A percentile compares a stretch with the other conserved stretches of the same genome.
Conservation (phyloP, 1,140 invertebrate species). For the Drosophila burlai region DNA sequence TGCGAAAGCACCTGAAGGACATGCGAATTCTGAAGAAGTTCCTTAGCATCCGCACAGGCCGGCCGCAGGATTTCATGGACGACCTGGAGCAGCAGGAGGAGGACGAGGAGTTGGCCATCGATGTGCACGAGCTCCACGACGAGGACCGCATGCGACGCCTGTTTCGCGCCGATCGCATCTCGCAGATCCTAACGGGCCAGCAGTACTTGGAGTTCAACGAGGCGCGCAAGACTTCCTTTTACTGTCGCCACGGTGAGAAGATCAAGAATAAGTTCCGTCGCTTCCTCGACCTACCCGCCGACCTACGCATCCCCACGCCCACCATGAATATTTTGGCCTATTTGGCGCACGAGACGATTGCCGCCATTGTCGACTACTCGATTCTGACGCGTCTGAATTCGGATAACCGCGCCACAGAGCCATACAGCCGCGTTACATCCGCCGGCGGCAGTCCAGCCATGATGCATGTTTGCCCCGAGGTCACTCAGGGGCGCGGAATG, state of each 20-base stretch:
- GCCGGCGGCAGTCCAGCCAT: constrained; percentile 79
- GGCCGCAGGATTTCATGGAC: constrained; percentile 75
- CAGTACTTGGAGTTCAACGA: constrained; percentile 83
- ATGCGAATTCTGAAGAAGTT: constrained; percentile 78
- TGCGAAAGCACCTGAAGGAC: constrained; percentile 82
- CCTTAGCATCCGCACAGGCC: constrained; percentile 71
- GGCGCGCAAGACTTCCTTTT: constrained; percentile 82
- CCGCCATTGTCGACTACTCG: constrained; percentile 81
- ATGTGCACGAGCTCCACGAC: constrained; percentile 78
- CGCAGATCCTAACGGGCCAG: constrained; percentile 77
- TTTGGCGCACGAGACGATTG: constrained; percentile 83
- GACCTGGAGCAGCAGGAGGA: constrained; percentile 77
- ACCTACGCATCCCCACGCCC: constrained; percentile 74
- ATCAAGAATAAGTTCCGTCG: constrained; percentile 83
- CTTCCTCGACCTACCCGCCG: constrained; percentile 75
- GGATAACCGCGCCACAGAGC: constrained; percentile 74
- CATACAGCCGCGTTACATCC: constrained; percentile 79
- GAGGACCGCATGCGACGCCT: constrained; percentile 81
- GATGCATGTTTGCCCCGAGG: constrained; percentile 84
- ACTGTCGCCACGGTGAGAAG: constrained; percentile 80
- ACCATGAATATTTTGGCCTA: constrained; percentile 84
- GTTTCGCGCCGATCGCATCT: constrained; percentile 83
- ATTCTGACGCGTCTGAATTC: constrained; percentile 81
- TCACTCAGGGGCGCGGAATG: constrained; percentile 81
- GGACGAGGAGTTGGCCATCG: constrained; percentile 78